Percentiles rank a stretch among this genome's conserved stretches.
These are phyloP conservation scores for Halocaridina rubra DNA, from an alignment of 2,888 invertebrate species.

Conservation along the genomic window DNA sequence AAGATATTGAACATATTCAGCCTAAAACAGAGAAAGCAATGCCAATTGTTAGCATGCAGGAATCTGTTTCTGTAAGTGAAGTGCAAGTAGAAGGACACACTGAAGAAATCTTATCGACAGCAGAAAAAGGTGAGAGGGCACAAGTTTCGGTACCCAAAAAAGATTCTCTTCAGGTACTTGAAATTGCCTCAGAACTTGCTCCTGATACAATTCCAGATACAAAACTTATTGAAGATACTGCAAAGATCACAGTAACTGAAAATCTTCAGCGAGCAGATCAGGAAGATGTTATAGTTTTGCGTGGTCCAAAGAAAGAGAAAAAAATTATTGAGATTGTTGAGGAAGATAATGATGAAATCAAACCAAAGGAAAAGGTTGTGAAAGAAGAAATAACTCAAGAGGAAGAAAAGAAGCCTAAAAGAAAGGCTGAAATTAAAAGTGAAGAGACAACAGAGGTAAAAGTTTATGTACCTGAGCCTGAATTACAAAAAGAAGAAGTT, in stretches of 20 bases:
- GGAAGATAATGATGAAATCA: constrained; percentile 62
- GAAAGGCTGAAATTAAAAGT: neutral
- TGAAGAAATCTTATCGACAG: constrained; percentile 25
- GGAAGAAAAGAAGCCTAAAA: constrained; percentile 27
- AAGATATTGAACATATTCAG: neutral
- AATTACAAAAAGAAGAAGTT: constrained; percentile 67
- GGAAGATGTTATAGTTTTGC: constrained; percentile 61
- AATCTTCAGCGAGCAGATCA: constrained; percentile 59
- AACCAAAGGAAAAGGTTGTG: constrained; percentile 2
- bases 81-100: constrained; percentile 48
- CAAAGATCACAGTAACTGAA: constrained; percentile 42
- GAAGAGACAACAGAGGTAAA: constrained; percentile 30
- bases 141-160: constrained; percentile 27
- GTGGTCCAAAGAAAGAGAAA: constrained; percentile 45
- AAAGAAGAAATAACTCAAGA: neutral
- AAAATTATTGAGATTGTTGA: constrained; percentile 52
- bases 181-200: constrained; percentile 41
- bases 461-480: constrained; percentile 26
- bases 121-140: constrained; percentile 31
- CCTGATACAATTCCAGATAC: constrained; percentile 42
- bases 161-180: constrained; percentile 39
- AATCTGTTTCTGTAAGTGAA: constrained; percentile 42
- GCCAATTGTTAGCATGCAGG: constrained; percentile 6
- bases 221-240: constrained; percentile 27
- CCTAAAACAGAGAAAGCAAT: constrained; percentile 18